A percentile compares a stretch with the other conserved stretches of the same genome.
These are phyloP conservation scores for Panopea generosa DNA, from an alignment of 2,888 invertebrate species.

Conservation along the genomic window DNA sequence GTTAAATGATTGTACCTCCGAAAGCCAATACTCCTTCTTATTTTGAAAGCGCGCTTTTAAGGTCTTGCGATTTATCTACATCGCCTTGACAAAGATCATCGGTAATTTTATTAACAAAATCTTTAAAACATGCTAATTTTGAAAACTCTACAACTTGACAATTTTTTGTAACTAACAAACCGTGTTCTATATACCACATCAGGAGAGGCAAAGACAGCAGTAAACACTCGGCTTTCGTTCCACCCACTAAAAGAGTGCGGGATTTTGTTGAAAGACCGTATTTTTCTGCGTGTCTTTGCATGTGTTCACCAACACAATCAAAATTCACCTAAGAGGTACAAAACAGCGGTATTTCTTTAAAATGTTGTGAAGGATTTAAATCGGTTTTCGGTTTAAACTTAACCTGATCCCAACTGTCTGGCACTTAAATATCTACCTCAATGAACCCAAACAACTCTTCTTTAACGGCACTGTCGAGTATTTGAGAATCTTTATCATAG, in stretches of 20 bases:
- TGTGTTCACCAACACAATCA: slow-evolving; percentile 22
- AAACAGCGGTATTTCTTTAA: slow-evolving; percentile 35
- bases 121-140: slow-evolving; percentile 22
- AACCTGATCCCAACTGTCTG: slow-evolving; percentile 12
- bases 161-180: slow-evolving; percentile 23
- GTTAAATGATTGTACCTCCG: too few species aligned
- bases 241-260: slow-evolving; percentile 23
- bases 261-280: slow-evolving; percentile 10
- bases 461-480: slow-evolving; percentile 9
- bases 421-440: slow-evolving; percentile 32
- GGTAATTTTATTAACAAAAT: slow-evolving; percentile 19
- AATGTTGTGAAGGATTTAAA: slow-evolving; percentile 19
- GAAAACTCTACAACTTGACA: slow-evolving; percentile 34
- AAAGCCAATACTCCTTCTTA: too few species aligned
- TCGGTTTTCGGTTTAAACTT: slow-evolving; percentile 11
- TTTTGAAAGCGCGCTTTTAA: too few species aligned
- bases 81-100: slow-evolving; percentile 24
- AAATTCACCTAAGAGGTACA: slow-evolving; percentile 20
- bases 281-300: slow-evolving; percentile 12
- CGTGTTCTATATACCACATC: slow-evolving; percentile 44
- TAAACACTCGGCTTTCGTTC: slow-evolving; percentile 23
- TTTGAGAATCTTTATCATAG: slow-evolving; percentile 4
- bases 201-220: slow-evolving; percentile 27
- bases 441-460: slow-evolving; percentile 25
- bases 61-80: slow-evolving; percentile 21